Evolutionary conservation across 2,797 vertebrate species (phyloP), one percentile per base, ranked within the genome.

Genomic region (Staurois parvus): DNA sequence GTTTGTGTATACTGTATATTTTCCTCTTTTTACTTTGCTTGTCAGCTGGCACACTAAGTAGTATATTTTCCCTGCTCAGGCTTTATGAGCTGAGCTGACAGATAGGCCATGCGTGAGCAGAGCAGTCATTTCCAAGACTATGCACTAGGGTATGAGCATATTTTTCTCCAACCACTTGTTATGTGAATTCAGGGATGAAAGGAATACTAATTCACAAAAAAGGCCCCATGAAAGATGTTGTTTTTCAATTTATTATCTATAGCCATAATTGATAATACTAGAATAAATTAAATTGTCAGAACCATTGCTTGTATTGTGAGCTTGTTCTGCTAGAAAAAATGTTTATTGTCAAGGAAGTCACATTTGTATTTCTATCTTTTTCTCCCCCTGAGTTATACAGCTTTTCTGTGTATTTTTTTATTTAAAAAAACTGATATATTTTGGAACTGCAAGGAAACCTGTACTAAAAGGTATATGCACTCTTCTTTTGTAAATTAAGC

Each of bases 41-140:
- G 84, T 68, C 70, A 40, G 59, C 68, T 83, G 42, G 81, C 75
- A 83, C 30, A 29, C 79, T 76, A 66, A 82, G 42, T 82, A 82
- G 42, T 82, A 59, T 62, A 80, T 76, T 72, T 15, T 80, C 37
- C n/a, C 13, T 1, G 1, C 34, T 48, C 1, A 52, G 64, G 30
- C 52, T 83, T 79, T 45, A 79, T 79, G 32, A 82, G 29, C 2
- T 24, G 29, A 66, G 68, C 62, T 72, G 75, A 78, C 74, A 86
- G 73, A 73, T 52, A 78, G 34, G 66, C 68, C 40, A 72, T 72
- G 64, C 48, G 62, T 67, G 34, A 76, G 64, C 75, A 28, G 64
- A 40, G 37, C 66, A 81, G 34, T 70, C 72, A 66, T 28, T 68
- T 78, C 74, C 80, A 67, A n/a, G 29, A 72, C 13, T 26, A 48